Conservation (phyloP, 1,140 invertebrate genomes). For the Cyrtorhinus lividipennis region DNA sequence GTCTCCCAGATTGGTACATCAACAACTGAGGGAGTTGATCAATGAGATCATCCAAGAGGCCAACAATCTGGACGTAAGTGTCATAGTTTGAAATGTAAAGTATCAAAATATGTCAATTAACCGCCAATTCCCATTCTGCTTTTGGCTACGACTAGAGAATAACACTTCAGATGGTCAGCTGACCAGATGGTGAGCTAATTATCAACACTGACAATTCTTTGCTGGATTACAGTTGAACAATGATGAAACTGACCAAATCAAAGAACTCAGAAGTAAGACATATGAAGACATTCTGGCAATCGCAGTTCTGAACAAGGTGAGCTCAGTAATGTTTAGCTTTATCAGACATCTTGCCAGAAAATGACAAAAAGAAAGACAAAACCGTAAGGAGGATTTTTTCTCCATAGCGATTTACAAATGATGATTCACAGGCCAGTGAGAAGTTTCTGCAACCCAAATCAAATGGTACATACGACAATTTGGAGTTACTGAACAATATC, state of each 20-base stretch:
- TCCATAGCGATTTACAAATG: no score
- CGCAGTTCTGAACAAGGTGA: conserved; percentile 9
- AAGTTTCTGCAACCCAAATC: background rate
- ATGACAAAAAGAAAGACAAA: no score
- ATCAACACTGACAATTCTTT: no score
- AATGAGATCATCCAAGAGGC: background rate
- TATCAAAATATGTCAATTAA: no score
- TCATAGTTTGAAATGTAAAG: background rate
- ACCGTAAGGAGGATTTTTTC: no score
- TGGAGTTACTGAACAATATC: background rate
- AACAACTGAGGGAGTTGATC: background rate
- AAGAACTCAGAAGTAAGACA: conserved; percentile 1
- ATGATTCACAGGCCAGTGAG: conserved; percentile 3
- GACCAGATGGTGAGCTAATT: no score
- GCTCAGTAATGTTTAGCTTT: no score
- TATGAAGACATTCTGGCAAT: conserved; percentile 11
- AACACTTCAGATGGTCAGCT: no score
- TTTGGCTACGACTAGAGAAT: no score
- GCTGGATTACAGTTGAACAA: background rate
- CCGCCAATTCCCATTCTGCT: no score
- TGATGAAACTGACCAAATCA: background rate
- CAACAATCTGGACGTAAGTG: background rate
- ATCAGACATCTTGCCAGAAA: no score
- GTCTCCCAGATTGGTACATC: background rate
- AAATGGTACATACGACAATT: background rate